Base-by-base conservation (phyloP, 2,888 invertebrate species). In the Xanthia icteritia region DNA sequence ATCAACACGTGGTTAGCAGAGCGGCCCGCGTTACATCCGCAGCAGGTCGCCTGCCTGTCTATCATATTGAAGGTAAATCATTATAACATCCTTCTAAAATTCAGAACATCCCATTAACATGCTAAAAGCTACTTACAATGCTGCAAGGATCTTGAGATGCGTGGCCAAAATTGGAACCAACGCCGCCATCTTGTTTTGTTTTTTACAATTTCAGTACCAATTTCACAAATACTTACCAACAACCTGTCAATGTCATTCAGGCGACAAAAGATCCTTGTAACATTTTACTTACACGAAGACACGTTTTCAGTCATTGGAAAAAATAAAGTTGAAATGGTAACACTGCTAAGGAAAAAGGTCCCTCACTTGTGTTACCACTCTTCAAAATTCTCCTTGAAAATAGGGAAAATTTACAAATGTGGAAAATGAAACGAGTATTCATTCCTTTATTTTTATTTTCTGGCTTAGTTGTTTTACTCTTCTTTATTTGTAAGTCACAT, bases 41-140 rank as follows among this genome's bases (percentile, higher is more conserved):
- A 99, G 94, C 99, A 99, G 96, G 99, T 99, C 92, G 99, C 99
- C 89, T 99, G 99, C 94, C 97, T 99, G 90, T 98, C 99, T 92
- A 99, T 99, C 94, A 98, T 99, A 71, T 61, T 63, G 36, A 72
- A 86, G 65, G 73, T 80, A 68, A 66, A 66, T 45, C 31, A 17
- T 51, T 36, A 11, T 45, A 39, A 17, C 1, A 23, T 36, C 13
- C 8, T 48, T 54, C 17, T n/a, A 31, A n/a, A 67, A 23, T 23
- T 17, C n/a, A 27, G 11, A 17, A 64, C 2, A n/a, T 20, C 6
- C 0, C 5, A n/a, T 20, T 27, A 64, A 5, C 8, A 9, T 39
- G 5, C 15, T 39, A 39, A 64, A n/a, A 63, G 23, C 15, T 39
- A 64, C 36, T 39, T 64, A 15, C 23, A 36, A 23, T 6, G 6